Conservation (phyloP, 2,888 invertebrate species). For the Leistus spinibarbis region DNA sequence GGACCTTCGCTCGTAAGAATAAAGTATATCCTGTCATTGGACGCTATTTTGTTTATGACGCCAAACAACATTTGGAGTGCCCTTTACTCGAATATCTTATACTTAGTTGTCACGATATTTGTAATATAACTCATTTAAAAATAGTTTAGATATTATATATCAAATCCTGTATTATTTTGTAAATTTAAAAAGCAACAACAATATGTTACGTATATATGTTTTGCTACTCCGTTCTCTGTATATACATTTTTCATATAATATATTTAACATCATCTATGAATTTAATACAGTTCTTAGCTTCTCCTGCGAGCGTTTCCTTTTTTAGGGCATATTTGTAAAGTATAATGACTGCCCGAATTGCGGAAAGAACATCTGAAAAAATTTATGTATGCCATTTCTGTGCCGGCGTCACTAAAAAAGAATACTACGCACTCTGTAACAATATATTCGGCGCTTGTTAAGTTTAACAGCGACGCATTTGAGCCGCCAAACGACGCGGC, state of each 20-base stretch:
- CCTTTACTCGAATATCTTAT: too few species aligned
- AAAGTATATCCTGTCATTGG: background rate
- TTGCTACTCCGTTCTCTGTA: too few species aligned
- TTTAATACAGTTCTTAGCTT: background rate
- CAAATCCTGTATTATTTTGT: too few species aligned
- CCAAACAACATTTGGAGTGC: background rate
- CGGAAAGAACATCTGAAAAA: slow-evolving; percentile 26
- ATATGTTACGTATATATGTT: too few species aligned
- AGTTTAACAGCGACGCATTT: slow-evolving; percentile 13
- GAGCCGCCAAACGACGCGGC: slow-evolving; percentile 10
- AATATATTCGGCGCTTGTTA: slow-evolving; percentile 35
- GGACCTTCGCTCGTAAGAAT: background rate
- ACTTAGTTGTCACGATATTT: too few species aligned
- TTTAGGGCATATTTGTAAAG: slow-evolving; percentile 30
- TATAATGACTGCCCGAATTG: slow-evolving; percentile 33
- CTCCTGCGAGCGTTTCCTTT: slow-evolving; percentile 9
- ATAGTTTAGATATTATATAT: too few species aligned
- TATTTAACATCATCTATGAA: background rate
- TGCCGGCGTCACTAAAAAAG: slow-evolving; percentile 28
- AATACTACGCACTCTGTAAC: slow-evolving; percentile 26
- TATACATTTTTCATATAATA: too few species aligned
- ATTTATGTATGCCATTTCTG: slow-evolving; percentile 33
- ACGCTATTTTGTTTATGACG: background rate
- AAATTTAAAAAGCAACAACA: too few species aligned
- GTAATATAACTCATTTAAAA: too few species aligned